Percentiles rank a stretch among this genome's conserved stretches.
Evolutionary conservation across 2,797 vertebrate genomes (phyloP).

Genomic region (Leptatherina wallacei): DNA sequence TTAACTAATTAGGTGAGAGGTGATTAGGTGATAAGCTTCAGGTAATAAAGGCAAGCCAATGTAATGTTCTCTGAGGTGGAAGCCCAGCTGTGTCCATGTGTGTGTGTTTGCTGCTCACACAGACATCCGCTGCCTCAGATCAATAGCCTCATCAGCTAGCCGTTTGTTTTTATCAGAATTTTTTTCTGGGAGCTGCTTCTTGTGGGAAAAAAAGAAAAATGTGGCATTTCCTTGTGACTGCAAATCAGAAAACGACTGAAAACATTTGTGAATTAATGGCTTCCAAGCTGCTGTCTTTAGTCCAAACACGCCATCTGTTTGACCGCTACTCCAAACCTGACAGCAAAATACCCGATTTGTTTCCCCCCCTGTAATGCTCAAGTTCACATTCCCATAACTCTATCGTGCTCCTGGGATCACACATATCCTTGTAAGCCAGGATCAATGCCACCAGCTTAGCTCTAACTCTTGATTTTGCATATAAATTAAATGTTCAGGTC

Average conservation of each 20-base stretch:
- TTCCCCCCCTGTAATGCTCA: constrained; percentile 17
- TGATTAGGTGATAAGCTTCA: not conserved
- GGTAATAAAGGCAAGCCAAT: constrained; percentile 1
- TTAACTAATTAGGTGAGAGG: too few relatives aligned
- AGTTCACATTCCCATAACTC: constrained; percentile 18
- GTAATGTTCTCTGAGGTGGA: constrained; percentile 5
- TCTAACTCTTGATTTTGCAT: constrained; percentile 46
- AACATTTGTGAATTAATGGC: constrained; percentile 31
- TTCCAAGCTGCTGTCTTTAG: constrained; percentile 29
- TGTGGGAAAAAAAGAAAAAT: not conserved
- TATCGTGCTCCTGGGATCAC: constrained; percentile 24
- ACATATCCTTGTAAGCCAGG: constrained; percentile 8
- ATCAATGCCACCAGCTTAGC: constrained; percentile 43
- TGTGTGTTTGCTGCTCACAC: constrained; percentile 18
- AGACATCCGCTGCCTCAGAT: constrained; percentile 53
- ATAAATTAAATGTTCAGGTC: constrained; percentile 48
- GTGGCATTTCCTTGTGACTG: constrained; percentile 22
- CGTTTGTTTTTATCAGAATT: constrained; percentile 40
- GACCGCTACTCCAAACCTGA: constrained; percentile 11
- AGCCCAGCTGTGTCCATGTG: constrained; percentile 1
- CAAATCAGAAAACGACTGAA: constrained; percentile 20
- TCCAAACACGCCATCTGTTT: constrained; percentile 19
- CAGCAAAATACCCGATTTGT: constrained; percentile 13
- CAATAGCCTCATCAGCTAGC: constrained; percentile 52
- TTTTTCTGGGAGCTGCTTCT: constrained; percentile 2